These are phyloP conservation scores for Spodoptera picta DNA, from an alignment of 2,888 invertebrate species.

Conservation along the genomic window DNA sequence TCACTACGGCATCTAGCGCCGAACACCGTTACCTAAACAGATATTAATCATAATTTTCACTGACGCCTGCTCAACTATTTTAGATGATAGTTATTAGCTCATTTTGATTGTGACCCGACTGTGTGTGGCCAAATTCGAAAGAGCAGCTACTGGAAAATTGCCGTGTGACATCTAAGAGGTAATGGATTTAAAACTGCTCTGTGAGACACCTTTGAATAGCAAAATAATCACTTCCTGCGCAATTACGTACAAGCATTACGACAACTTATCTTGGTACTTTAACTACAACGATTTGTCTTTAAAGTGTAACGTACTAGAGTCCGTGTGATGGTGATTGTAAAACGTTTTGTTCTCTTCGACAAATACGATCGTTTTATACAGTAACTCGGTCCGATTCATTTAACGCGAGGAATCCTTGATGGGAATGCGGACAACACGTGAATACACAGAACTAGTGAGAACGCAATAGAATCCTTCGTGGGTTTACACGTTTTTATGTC, in stretches of 20 bases:
- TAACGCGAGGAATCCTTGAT: slow-evolving; percentile 48
- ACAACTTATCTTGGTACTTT: slow-evolving; percentile 65
- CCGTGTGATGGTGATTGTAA: slow-evolving; percentile 32
- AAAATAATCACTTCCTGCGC: slow-evolving; percentile 84
- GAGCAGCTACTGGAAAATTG: slow-evolving; percentile 86
- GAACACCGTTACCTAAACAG: slow-evolving; percentile 85
- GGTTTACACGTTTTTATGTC: slow-evolving; percentile 55
- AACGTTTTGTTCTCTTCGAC: slow-evolving; percentile 19
- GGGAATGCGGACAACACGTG: slow-evolving; percentile 49
- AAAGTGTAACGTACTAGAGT: slow-evolving; percentile 41
- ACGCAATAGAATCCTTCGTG: slow-evolving; percentile 42
- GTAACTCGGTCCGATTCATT: slow-evolving; percentile 46
- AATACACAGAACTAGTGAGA: slow-evolving; percentile 49
- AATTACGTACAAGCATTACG: slow-evolving; percentile 70
- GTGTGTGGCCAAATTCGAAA: slow-evolving; percentile 80
- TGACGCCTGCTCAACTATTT: slow-evolving; percentile 82
- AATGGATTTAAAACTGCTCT: slow-evolving; percentile 87
- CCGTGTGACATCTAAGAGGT: slow-evolving; percentile 82
- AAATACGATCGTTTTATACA: slow-evolving; percentile 40
- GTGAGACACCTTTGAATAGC: slow-evolving; percentile 79
- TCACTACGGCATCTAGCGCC: slow-evolving; percentile 60
- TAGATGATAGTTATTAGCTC: slow-evolving; percentile 86
- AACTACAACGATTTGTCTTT: slow-evolving; percentile 61
- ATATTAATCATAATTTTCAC: slow-evolving; percentile 89
- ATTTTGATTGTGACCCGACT: slow-evolving; percentile 78